Base-by-base conservation (phyloP, 2,113 vertebrate genomes). In the Seriola rivoliana region DNA sequence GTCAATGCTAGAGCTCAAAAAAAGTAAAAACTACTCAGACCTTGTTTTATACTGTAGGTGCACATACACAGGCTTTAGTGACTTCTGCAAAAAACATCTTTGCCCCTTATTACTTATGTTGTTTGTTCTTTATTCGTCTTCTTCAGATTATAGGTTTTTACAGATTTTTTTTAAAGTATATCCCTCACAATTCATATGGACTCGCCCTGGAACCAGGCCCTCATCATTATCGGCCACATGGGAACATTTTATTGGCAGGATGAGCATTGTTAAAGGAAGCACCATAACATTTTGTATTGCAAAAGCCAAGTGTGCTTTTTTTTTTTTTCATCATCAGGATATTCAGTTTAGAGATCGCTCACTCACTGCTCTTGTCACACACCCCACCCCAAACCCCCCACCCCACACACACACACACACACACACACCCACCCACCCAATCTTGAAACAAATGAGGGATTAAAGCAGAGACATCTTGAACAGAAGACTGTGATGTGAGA, bases 381-480 rank as follows among this genome's bases (percentile, higher is more conserved):
- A 4, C 63, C 32, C 48, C 48, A 65, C 36, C n/a, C 34, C 34
- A 65, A 32, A 34, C 44, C 62, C 25, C 48, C 42, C 69, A 32
- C 46, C 25, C 57, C 71, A 13, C 38, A 38, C 38, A 38, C 8
- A 38, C 8, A 38, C 5, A 38, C 6, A 5, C 5, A 7, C 8
- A 8, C 5, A 38, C 38, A 8, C 38, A 38, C 38, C 5, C 38
- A 38, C n/a, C 48, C 38, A 66, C 38, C 46, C 38, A 58, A 12
- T 19, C 54, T 75, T 13, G 1, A 89, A 92, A 92, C 71, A 94
- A 92, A 91, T 78, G 74, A 84, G 78, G 81, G 89, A 91, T 94
- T 93, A 93, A 79, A 91, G 77, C 59, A 46, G 73, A 74, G 76
- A 86, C 71, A 48, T 90, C 78, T 77, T 66, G 29, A 67, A 87